phyloP scores from a whole-genome alignment of 1,140 invertebrate genomes.

The Lethrus apterus region DNA sequence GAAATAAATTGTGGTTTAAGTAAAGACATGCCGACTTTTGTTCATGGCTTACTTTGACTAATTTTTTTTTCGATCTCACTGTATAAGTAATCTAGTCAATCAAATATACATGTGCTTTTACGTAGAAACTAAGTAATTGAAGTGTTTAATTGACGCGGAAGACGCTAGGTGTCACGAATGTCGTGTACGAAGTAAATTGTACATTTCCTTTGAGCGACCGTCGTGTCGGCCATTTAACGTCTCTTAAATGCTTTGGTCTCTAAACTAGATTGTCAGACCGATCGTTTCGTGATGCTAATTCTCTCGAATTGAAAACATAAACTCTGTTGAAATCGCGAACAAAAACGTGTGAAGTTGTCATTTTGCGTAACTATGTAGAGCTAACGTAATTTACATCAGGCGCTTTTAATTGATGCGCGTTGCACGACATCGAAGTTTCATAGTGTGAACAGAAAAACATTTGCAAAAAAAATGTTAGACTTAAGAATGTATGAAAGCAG shows the following conservation, averaged over 20 bases:
- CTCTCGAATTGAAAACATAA: conserved; percentile 9
- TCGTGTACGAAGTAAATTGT: conserved; percentile 27
- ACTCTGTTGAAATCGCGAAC: not conserved
- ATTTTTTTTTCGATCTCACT: too few relatives aligned
- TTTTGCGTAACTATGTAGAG: not conserved
- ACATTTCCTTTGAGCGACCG: conserved; percentile 21
- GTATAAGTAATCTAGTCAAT: too few relatives aligned
- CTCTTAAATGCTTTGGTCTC: conserved; percentile 1
- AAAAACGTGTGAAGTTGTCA: conserved; percentile 6
- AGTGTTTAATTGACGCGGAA: conserved; percentile 22
- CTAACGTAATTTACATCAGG: too few relatives aligned
- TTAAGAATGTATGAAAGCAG: too few relatives aligned
- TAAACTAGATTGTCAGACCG: conserved; percentile 4
- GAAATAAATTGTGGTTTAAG: too few relatives aligned
- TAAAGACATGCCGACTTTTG: too few relatives aligned
- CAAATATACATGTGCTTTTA: conserved; percentile 17
- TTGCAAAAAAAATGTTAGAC: too few relatives aligned
- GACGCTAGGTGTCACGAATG: conserved; percentile 26
- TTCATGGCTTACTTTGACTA: too few relatives aligned
- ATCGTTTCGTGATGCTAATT: conserved; percentile 7
- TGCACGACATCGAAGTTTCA: too few relatives aligned
- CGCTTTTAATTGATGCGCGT: too few relatives aligned
- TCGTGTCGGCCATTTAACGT: conserved; percentile 3
- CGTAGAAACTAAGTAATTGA: conserved; percentile 15
- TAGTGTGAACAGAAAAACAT: too few relatives aligned